Conservation (phyloP, 2,797 vertebrate species). For the Alcedo quadribrachys region DNA sequence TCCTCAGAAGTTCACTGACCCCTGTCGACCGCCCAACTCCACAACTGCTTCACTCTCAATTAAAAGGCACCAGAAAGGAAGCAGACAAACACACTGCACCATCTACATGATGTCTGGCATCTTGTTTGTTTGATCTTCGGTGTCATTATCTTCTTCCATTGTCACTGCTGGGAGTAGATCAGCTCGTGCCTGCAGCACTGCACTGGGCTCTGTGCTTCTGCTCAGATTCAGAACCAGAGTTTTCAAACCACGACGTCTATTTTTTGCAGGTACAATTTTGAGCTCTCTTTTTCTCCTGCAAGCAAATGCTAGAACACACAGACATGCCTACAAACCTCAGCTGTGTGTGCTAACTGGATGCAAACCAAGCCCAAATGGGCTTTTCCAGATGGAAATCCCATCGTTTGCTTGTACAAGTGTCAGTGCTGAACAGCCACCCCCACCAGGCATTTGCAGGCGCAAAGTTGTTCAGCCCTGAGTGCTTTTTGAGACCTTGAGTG, state of each 20-base stretch:
- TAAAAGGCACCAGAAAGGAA: slow-evolving; percentile 1
- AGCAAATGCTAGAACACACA: slow-evolving; percentile 49
- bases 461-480: slow-evolving; percentile 50
- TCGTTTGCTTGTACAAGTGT: slow-evolving; percentile 62
- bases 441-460: slow-evolving; percentile 40
- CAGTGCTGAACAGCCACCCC: slow-evolving; percentile 54
- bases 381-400: slow-evolving; percentile 65
- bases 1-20: neutral
- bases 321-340: slow-evolving; percentile 48
- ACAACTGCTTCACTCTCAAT: neutral
- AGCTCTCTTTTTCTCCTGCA: slow-evolving; percentile 19
- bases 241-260: neutral
- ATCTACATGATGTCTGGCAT: neutral
- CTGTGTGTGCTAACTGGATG: slow-evolving; percentile 41
- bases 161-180: slow-evolving; percentile 20
- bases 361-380: slow-evolving; percentile 47
- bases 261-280: slow-evolving; percentile 40
- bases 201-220: neutral
- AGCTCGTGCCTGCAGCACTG: neutral
- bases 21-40: neutral
- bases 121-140: neutral
- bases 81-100: neutral
- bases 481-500: slow-evolving; percentile 53
- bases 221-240: neutral
- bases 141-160: slow-evolving; percentile 11